Evolutionary conservation across 2,797 vertebrate species (phyloP).

Genomic region (Tapera naevia): DNA sequence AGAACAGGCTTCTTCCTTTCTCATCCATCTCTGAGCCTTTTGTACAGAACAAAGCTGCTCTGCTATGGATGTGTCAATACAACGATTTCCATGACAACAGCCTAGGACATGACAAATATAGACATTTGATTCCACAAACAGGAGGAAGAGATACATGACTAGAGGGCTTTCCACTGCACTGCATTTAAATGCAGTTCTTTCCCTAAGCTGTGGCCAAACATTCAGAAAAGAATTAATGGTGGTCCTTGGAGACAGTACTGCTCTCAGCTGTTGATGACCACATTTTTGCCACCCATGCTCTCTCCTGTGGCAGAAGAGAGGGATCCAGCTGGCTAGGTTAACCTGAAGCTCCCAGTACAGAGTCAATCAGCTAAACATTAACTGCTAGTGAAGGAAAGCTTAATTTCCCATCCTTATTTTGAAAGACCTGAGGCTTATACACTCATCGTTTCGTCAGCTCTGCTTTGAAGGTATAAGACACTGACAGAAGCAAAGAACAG

Average conservation of each 20-base stretch:
- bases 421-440: neutral
- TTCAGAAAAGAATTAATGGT: neutral
- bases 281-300: neutral
- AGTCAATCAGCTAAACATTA: neutral
- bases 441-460: neutral
- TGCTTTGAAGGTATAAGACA: neutral
- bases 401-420: neutral
- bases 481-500: neutral
- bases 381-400: neutral
- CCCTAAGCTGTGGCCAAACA: neutral
- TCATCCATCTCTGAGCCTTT: slow-evolving; percentile 3
- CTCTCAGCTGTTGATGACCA: neutral
- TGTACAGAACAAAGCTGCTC: slow-evolving; percentile 38
- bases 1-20: neutral
- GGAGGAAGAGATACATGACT: neutral
- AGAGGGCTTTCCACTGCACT: neutral
- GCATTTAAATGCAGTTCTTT: neutral
- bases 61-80: slow-evolving; percentile 60
- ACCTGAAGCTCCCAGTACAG: neutral
- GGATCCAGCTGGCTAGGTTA: neutral
- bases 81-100: slow-evolving; percentile 74
- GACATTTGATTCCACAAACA: slow-evolving; percentile 39
- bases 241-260: neutral
- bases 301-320: neutral
- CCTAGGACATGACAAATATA: slow-evolving; percentile 65